These are phyloP conservation scores for Sylvicola cinctus DNA, from an alignment of 2,888 invertebrate species.

Conservation along the genomic window DNA sequence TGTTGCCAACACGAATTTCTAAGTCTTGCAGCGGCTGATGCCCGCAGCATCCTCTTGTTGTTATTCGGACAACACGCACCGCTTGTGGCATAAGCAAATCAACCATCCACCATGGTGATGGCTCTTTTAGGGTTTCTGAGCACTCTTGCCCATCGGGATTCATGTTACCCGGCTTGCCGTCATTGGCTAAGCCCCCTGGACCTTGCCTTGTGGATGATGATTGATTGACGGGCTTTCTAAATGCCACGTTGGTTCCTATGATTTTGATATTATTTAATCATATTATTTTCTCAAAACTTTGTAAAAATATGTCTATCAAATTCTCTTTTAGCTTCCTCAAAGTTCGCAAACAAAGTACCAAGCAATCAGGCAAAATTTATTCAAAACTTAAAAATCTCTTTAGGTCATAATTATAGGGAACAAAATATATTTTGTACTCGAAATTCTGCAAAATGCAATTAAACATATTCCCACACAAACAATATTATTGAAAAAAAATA, in stretches of 20 bases:
- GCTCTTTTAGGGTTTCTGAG: slow-evolving; percentile 74
- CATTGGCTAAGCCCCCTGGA: slow-evolving; percentile 64
- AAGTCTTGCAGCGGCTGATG: slow-evolving; percentile 76
- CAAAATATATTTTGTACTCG: no score
- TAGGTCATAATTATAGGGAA: no score
- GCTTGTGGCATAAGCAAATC: slow-evolving; percentile 68
- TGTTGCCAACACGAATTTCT: slow-evolving; percentile 80
- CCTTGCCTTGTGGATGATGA: slow-evolving; percentile 76
- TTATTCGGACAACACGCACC: slow-evolving; percentile 66
- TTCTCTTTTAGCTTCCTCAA: no score
- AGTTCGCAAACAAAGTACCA: no score
- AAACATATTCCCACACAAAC: no score
- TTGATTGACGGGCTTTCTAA: slow-evolving; percentile 73
- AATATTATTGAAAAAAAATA: no score
- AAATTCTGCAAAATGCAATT: no score
- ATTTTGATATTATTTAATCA: no score
- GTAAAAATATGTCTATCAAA: no score
- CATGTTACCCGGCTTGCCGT: slow-evolving; percentile 61
- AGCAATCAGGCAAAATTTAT: no score
- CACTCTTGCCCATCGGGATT: slow-evolving; percentile 76
- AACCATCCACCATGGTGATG: slow-evolving; percentile 87
- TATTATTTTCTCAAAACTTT: no score
- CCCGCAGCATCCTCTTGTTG: slow-evolving; percentile 46
- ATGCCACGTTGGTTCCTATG: slow-evolving; percentile 64
- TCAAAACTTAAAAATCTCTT: no score